Conservation (phyloP, 2,797 vertebrate genomes). For the Rhinophrynus dorsalis region DNA sequence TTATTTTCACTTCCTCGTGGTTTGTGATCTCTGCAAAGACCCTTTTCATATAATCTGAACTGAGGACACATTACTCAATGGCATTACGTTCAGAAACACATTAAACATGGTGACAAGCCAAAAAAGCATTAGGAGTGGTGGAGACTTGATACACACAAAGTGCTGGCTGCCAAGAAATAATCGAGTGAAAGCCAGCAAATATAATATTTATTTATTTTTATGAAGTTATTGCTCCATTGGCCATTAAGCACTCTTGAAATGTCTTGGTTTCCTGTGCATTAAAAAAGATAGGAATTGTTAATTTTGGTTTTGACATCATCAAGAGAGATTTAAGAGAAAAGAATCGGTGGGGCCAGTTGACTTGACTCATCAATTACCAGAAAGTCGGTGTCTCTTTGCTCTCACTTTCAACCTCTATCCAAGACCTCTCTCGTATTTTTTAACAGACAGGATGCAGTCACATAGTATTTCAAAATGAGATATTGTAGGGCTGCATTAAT, state of each 20-base stretch:
- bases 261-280: neutral
- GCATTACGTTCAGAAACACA: neutral
- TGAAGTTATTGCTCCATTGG: neutral
- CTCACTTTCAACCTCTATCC: neutral
- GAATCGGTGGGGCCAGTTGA: neutral
- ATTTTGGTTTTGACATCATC: neutral
- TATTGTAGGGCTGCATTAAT: neutral
- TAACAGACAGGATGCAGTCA: neutral
- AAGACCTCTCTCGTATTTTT: neutral
- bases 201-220: neutral
- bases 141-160: neutral
- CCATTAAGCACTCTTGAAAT: neutral
- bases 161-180: neutral
- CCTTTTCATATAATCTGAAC: slow-evolving; percentile 9
- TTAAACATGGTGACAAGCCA: neutral
- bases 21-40: neutral
- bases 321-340: neutral
- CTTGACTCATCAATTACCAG: neutral
- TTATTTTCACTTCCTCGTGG: neutral
- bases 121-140: neutral
- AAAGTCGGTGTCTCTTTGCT: neutral
- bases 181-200: neutral
- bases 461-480: neutral
- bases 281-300: neutral
- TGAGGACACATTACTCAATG: slow-evolving; percentile 1